These are phyloP conservation scores for Steinernema scapterisci DNA, from an alignment of 2,888 invertebrate genomes.

Conservation along the genomic window DNA sequence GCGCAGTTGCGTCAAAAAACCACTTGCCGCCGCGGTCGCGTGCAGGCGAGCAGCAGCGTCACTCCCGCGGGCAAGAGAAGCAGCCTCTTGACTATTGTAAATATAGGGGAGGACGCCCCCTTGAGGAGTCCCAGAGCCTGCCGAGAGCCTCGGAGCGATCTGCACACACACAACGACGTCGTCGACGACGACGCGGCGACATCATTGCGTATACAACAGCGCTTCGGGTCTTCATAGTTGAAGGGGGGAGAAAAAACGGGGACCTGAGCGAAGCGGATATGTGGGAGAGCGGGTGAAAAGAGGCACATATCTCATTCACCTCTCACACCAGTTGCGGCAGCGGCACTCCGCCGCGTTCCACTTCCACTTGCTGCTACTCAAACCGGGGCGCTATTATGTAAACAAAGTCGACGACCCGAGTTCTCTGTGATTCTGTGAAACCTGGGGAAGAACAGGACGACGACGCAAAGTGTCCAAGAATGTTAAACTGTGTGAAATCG, in stretches of 20 bases:
- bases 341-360: background rate
- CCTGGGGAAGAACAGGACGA: no score
- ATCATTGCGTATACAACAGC: no score
- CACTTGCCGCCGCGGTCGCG: constrained; percentile 19
- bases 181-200: background rate
- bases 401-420: background rate
- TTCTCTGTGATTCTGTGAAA: no score
- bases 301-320: no score
- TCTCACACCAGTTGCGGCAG: background rate
- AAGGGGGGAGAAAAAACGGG: no score
- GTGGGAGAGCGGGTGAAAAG: background rate
- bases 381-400: background rate
- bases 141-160: background rate
- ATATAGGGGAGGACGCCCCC: constrained; percentile 33
- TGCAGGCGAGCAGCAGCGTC: background rate
- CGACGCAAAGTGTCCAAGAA: background rate
- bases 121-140: background rate
- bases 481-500: constrained; percentile 4
- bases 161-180: background rate
- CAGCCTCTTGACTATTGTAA: constrained; percentile 30
- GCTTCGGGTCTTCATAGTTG: no score
- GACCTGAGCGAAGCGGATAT: background rate
- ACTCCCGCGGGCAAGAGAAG: no score
- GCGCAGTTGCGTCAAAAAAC: constrained; percentile 30
- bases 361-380: constrained; percentile 1